Evolutionary conservation across 2,113 vertebrate genomes (phyloP).

Genomic region (Sylvia atricapilla): DNA sequence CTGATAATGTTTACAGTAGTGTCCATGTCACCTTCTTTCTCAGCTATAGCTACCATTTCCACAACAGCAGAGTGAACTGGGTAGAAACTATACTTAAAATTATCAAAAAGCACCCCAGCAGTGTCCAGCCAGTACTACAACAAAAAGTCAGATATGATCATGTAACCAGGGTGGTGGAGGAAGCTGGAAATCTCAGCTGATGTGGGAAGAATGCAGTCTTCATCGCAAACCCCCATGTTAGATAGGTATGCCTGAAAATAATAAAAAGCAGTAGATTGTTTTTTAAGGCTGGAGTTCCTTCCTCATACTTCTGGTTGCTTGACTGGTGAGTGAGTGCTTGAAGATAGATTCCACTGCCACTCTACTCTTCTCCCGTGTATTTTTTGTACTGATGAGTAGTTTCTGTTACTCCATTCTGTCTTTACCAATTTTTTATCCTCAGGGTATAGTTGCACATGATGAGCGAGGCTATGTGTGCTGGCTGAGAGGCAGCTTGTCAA

Average conservation of each 20-base stretch:
- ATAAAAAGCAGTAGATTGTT: background rate
- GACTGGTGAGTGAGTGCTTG: background rate
- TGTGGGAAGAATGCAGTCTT: background rate
- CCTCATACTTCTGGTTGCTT: background rate
- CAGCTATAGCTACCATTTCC: background rate
- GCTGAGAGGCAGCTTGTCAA: background rate
- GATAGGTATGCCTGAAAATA: background rate
- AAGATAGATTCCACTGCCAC: background rate
- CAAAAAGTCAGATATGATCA: background rate
- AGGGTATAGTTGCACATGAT: background rate
- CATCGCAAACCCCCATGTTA: rapidly evolving
- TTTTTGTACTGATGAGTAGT: background rate
- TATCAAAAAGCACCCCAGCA: background rate
- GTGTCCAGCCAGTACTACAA: background rate
- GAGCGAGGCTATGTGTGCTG: background rate
- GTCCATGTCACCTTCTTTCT: background rate
- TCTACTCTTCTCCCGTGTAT: background rate
- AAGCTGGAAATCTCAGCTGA: background rate
- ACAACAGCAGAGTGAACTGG: background rate
- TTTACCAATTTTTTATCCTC: background rate
- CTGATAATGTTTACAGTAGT: background rate
- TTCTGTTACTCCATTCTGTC: background rate
- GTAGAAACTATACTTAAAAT: background rate
- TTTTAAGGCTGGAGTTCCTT: background rate
- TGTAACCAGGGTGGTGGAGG: background rate